Conservation (phyloP, 2,113 vertebrate species). For the Epinephelus fuscoguttatus region DNA sequence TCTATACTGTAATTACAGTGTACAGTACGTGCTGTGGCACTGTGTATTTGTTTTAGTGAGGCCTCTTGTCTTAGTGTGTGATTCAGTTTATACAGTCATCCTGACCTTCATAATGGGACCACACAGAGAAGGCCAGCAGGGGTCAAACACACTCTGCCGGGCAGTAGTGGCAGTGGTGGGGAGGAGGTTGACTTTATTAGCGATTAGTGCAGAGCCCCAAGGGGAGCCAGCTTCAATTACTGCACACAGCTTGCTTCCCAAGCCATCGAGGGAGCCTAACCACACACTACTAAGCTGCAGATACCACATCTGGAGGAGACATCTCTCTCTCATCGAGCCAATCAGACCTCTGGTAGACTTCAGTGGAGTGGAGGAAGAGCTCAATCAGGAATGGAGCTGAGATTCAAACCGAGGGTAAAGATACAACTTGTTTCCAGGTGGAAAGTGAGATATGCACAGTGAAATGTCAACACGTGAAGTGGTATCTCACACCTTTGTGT, state of each 20-base stretch:
- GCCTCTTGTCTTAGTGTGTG: constrained; percentile 1
- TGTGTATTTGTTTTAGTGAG: constrained; percentile 15
- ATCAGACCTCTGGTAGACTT: constrained; percentile 20
- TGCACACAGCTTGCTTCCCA: constrained; percentile 58
- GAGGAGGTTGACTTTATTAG: constrained; percentile 66
- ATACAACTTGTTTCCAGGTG: not conserved
- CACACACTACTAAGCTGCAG: constrained; percentile 29
- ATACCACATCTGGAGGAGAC: constrained; percentile 62
- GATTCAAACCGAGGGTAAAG: constrained; percentile 15
- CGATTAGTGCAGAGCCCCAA: constrained; percentile 64
- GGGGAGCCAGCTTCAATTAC: constrained; percentile 70
- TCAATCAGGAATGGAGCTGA: not conserved
- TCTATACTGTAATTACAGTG: constrained; percentile 23
- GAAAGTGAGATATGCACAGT: not conserved
- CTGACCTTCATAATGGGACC: constrained; percentile 61
- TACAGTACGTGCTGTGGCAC: not conserved
- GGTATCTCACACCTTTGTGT: constrained; percentile 33
- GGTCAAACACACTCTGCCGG: constrained; percentile 62
- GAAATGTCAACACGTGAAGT: constrained; percentile 38
- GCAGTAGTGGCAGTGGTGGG: constrained; percentile 17
- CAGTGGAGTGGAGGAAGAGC: constrained; percentile 12
- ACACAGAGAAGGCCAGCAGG: constrained; percentile 53
- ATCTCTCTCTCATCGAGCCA: constrained; percentile 28
- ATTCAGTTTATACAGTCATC: constrained; percentile 22
- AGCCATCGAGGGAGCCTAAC: constrained; percentile 19